Evolutionary conservation across 1,140 invertebrate genomes (phyloP).

Genomic region (Euura saliciscinereae): DNA sequence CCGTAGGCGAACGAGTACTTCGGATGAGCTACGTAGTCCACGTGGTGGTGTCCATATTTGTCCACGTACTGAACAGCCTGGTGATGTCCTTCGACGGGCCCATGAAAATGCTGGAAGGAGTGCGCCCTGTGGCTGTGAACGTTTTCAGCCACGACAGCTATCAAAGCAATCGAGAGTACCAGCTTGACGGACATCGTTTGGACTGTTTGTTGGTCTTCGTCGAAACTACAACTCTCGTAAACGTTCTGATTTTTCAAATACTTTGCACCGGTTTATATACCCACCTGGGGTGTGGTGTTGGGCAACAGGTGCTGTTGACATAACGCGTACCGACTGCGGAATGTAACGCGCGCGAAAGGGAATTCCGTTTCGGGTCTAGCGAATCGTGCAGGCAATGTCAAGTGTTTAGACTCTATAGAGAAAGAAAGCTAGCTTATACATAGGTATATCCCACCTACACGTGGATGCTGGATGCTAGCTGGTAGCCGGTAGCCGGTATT

Average conservation of each 20-base stretch:
- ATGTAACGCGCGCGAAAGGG: background rate
- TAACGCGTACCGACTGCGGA: background rate
- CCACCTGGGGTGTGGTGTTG: background rate
- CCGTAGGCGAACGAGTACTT: constrained; percentile 46
- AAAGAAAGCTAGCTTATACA: background rate
- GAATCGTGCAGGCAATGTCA: background rate
- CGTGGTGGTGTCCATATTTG: constrained; percentile 35
- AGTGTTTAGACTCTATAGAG: background rate
- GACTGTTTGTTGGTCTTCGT: background rate
- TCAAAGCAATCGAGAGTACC: background rate
- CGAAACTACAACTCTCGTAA: background rate
- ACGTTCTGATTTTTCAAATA: background rate
- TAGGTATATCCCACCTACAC: no score
- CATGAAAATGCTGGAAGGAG: constrained; percentile 40
- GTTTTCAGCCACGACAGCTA: constrained; percentile 50
- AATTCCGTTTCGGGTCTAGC: background rate
- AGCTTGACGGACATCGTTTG: background rate
- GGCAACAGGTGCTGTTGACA: constrained; percentile 2
- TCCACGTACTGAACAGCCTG: constrained; percentile 35
- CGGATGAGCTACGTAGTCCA: constrained; percentile 44
- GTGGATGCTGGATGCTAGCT: no score
- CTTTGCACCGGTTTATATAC: background rate
- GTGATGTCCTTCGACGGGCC: constrained; percentile 36
- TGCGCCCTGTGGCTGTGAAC: constrained; percentile 52
- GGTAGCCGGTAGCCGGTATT: no score